Percentiles rank a stretch among this genome's conserved stretches.
These are phyloP conservation scores for Sardina pilchardus DNA, from an alignment of 2,113 vertebrate species.

Conservation along the genomic window DNA sequence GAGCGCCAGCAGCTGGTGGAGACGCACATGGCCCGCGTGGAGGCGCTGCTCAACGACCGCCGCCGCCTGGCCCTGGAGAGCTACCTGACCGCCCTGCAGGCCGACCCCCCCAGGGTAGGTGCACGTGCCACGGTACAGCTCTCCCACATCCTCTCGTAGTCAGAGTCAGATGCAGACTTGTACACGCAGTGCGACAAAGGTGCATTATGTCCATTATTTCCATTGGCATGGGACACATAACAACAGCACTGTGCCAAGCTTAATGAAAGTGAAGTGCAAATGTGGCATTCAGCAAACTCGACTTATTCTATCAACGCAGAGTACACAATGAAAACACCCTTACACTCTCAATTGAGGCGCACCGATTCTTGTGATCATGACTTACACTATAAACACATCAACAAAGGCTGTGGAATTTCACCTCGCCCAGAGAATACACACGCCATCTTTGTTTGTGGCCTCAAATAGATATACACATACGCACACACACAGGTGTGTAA, in stretches of 20 bases:
- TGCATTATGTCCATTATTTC: no score
- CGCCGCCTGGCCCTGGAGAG: conserved; percentile 90
- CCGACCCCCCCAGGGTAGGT: conserved; percentile 51
- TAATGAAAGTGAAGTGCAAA: no score
- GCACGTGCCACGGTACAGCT: no score
- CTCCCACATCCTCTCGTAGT: not conserved
- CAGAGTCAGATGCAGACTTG: not conserved
- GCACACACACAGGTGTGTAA: not conserved
- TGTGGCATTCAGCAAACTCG: no score
- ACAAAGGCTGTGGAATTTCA: not conserved
- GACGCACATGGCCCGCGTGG: conserved; percentile 93
- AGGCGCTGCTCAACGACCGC: conserved; percentile 91
- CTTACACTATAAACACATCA: not conserved
- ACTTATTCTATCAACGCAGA: no score
- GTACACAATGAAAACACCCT: not conserved
- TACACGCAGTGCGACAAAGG: not conserved
- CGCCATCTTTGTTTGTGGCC: not conserved
- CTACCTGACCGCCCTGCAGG: conserved; percentile 87
- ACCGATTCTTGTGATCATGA: not conserved
- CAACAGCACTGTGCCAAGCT: no score
- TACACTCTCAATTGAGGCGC: not conserved
- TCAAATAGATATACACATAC: not conserved
- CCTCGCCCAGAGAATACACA: not conserved
- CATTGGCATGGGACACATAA: no score
- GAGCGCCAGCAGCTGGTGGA: conserved; percentile 98